Evolutionary conservation across 2,113 vertebrate genomes (phyloP).

Genomic region (Lasiurus borealis): DNA sequence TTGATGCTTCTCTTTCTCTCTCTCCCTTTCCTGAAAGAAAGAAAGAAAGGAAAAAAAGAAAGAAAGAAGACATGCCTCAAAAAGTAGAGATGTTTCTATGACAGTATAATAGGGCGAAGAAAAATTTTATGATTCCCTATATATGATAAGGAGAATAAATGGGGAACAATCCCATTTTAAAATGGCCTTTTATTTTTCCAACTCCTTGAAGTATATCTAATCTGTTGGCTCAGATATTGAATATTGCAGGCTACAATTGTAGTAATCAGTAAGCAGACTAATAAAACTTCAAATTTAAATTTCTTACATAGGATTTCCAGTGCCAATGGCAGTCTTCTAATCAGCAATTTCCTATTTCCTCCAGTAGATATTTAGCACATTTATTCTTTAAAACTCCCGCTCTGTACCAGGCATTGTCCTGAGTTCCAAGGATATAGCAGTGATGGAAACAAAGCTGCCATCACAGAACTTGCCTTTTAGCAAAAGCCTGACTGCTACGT

Average conservation of each 20-base stretch:
- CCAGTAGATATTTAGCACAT: constrained; percentile 21
- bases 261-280: neutral
- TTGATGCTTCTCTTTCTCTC: neutral
- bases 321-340: neutral
- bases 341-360: neutral
- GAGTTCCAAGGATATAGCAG: neutral
- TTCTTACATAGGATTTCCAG: neutral
- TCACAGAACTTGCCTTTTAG: neutral
- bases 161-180: neutral
- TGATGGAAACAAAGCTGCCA: neutral
- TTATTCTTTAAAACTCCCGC: neutral
- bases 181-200: constrained; percentile 53
- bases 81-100: constrained; percentile 40
- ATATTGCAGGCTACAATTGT: neutral
- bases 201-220: neutral
- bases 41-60: too few relatives aligned
- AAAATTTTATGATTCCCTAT: neutral
- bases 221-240: neutral
- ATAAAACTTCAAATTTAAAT: neutral
- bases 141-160: constrained; percentile 7
- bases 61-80: neutral
- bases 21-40: too few relatives aligned
- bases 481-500: neutral
- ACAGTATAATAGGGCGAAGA: neutral
- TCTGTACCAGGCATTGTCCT: neutral